Conservation (phyloP, 2,888 invertebrate species). For the Danaus chrysippus region DNA sequence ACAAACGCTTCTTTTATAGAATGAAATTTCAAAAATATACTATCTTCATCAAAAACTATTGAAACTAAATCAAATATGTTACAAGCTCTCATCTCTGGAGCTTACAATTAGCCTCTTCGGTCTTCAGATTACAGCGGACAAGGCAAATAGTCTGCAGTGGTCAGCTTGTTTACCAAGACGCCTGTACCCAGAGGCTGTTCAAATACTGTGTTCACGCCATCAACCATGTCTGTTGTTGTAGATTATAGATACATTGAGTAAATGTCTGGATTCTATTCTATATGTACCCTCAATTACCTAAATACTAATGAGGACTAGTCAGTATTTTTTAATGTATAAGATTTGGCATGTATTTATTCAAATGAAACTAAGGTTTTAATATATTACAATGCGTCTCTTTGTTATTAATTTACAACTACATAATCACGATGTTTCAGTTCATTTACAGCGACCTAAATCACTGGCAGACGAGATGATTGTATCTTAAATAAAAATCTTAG, state of each 20-base stretch:
- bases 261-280: too few relatives aligned
- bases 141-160: conserved; percentile 19
- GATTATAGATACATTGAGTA: not conserved
- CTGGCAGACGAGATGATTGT: too few relatives aligned
- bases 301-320: too few relatives aligned
- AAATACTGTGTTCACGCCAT: conserved; percentile 5
- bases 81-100: not conserved
- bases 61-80: not conserved
- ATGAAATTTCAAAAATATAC: not conserved
- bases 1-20: not conserved
- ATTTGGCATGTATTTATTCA: too few relatives aligned
- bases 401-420: too few relatives aligned
- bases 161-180: conserved; percentile 25
- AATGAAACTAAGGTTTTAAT: too few relatives aligned
- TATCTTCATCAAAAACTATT: not conserved
- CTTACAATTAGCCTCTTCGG: not conserved
- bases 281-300: too few relatives aligned
- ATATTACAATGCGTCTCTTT: too few relatives aligned
- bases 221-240: not conserved
- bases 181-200: conserved; percentile 12
- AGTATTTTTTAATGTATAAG: too few relatives aligned
- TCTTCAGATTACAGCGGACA: conserved; percentile 2
- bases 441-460: too few relatives aligned
- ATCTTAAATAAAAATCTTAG: too few relatives aligned
- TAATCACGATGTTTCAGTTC: too few relatives aligned